phyloP scores from a whole-genome alignment of 2,888 invertebrate genomes.

The Cerceris rybyensis region DNA sequence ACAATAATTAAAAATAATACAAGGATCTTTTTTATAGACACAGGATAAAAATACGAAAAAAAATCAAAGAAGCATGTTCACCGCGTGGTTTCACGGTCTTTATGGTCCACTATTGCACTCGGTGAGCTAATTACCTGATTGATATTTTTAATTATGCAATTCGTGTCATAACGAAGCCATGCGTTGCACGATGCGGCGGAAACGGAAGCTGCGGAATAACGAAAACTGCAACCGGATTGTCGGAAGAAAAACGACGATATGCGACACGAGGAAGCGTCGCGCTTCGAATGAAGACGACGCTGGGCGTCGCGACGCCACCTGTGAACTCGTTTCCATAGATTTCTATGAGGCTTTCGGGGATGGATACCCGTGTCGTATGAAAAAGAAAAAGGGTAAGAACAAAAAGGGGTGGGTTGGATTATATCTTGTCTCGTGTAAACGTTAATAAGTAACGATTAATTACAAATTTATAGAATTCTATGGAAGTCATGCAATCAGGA shows the following conservation, averaged over 20 bases:
- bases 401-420: neutral
- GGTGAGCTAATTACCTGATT: constrained; percentile 39
- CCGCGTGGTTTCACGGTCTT: neutral
- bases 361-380: constrained; percentile 17
- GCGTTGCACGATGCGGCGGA: neutral
- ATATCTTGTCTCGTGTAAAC: neutral
- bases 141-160: constrained; percentile 16
- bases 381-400: constrained; percentile 3
- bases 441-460: neutral
- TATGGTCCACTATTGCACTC: neutral
- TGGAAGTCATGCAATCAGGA: neutral
- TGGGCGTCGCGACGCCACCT: constrained; percentile 68
- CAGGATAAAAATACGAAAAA: constrained; percentile 7
- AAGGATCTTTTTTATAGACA: neutral
- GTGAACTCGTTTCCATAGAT: constrained; percentile 51
- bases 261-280: constrained; percentile 67
- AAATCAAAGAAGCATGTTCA: constrained; percentile 15
- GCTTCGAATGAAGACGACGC: constrained; percentile 70
- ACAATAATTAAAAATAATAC: neutral
- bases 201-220: constrained; percentile 1
- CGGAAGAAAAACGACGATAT: constrained; percentile 35
- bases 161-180: constrained; percentile 18
- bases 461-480: neutral
- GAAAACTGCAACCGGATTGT: neutral
- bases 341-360: constrained; percentile 21